Evolutionary conservation across 64 coral and sea anemone species (phyloP), one percentile per base, ranked within the genome.

Genomic region (Anthopleura sola): DNA sequence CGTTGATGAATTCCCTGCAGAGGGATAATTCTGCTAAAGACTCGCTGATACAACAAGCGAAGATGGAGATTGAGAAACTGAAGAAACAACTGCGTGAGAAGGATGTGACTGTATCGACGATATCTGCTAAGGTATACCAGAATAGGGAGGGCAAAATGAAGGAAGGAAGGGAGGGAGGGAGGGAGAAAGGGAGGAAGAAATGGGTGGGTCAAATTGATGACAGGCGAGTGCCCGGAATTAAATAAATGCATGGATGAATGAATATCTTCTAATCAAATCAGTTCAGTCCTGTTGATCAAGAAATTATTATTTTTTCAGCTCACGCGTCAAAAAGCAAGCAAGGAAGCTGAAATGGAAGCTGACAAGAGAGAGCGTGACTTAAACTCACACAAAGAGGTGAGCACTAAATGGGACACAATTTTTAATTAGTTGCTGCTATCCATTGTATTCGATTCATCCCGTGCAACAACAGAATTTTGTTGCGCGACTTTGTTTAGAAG

Each of bases 11-110:
- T 50, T 88, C 85, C 23, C 48, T 96, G 21, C 94, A 96, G 78
- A 83, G 94, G 49, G 93, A 96, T 13, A 96, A 90, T 82, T 96
- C 94, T 6, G 90, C 94, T n/a, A 96, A 96, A 82, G 94, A 96
- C 78, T 75, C 90, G 8, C 34, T 96, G 38, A 47, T 92, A 34
- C 86, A 92, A 24, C 94, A 96, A 50, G 83, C 87, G 0, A 96
- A 96, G 47, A 84, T 31, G 29, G 94, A 96, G 49, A 78, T 92
- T 76, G 91, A 77, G 54, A 96, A 96, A 75, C 84, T 89, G 23
- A 96, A 92, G 84, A 96, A 89, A 69, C 89, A 92, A 56, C 60
- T 96, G 38, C 87, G 79, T 19, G 94, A 92, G 60, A 96, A 96
- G 24, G 94, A 96, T 40, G 84, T 86, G 34, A 87, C 56, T 5